Evolutionary conservation across 2,888 invertebrate genomes (phyloP), one percentile per base, ranked within the genome.

Genomic region (Sphecodes monilicornis): DNA sequence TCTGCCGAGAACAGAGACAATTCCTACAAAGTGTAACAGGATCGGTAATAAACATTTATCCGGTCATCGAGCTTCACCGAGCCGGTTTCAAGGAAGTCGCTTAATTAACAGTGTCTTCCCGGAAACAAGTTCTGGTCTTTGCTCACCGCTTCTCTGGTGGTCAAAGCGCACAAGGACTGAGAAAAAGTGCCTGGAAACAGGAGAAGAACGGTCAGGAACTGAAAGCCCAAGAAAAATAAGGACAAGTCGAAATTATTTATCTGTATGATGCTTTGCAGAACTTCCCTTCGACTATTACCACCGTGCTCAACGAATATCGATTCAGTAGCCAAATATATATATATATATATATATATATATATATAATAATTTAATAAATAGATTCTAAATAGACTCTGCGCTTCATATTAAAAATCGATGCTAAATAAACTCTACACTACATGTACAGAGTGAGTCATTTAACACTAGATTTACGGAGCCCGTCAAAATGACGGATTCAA

Each of bases 221-320:
- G n/a, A 50, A 60, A 77, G 80, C 57, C 16, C 29, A 29, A 50
- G 64, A 43, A 13, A n/a, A 64, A 66, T 57, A 26, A 57, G 18
- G 32, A 32, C 32, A 82, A 73, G 50, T 46, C 29, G 43, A 70
- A 85, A 85, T 86, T 85, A 85, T 82, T 85, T 79, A 54, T 50
- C 68, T 68, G 80, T 70, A 32, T 68, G 82, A 85, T 85, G 85
- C 43, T 60, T 79, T 71, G 79, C 82, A 66, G 68, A 77, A 76
- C 39, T 81, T 64, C 57, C 36, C 13, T 57, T 26, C 57, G 57
- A n/a, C 13, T 57, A 57, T 26, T 1, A 22, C 13, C 22, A 10
- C 22, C 18, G 16, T 13, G 46, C 29, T 43, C n/a, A 22, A 29
- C 46, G 46, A 72, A 66, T 57, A 29, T 46, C 79, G 54, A 36